A percentile compares a stretch with the other conserved stretches of the same genome.
These are phyloP conservation scores for Astreopora myriophthalma DNA, from an alignment of 64 coral and sea anemone genomes.

Conservation along the genomic window DNA sequence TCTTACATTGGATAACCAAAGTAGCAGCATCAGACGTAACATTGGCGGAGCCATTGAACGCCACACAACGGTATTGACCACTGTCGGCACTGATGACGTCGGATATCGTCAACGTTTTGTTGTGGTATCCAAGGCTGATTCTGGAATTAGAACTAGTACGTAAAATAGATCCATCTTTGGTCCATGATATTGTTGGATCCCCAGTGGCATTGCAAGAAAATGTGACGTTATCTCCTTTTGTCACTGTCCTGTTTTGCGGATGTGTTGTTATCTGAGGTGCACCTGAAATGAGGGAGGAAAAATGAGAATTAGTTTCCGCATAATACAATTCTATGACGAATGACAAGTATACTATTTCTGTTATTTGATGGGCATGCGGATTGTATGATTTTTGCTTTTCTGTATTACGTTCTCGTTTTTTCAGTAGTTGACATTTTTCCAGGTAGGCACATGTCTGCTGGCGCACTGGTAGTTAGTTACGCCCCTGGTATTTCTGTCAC, in stretches of 20 bases:
- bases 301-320: too few relatives aligned
- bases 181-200: conserved; percentile 4
- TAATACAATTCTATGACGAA: too few relatives aligned
- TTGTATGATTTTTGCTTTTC: too few relatives aligned
- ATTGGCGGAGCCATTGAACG: not conserved
- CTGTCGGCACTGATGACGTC: not conserved
- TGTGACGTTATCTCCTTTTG: not conserved
- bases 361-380: too few relatives aligned
- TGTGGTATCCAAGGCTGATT: not conserved
- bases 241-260: not conserved
- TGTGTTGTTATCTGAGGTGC: not conserved
- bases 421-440: too few relatives aligned
- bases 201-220: not conserved
- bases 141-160: not conserved
- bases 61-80: conserved; percentile 10
- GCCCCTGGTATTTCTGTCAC: too few relatives aligned
- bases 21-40: not conserved
- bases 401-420: too few relatives aligned
- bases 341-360: too few relatives aligned
- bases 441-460: too few relatives aligned
- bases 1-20: not conserved
- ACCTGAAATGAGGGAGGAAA: not conserved
- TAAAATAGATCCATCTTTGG: not conserved
- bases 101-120: not conserved
- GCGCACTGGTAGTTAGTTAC: too few relatives aligned